Conservation (phyloP, 2,888 invertebrate species). For the Hedya salicella region DNA sequence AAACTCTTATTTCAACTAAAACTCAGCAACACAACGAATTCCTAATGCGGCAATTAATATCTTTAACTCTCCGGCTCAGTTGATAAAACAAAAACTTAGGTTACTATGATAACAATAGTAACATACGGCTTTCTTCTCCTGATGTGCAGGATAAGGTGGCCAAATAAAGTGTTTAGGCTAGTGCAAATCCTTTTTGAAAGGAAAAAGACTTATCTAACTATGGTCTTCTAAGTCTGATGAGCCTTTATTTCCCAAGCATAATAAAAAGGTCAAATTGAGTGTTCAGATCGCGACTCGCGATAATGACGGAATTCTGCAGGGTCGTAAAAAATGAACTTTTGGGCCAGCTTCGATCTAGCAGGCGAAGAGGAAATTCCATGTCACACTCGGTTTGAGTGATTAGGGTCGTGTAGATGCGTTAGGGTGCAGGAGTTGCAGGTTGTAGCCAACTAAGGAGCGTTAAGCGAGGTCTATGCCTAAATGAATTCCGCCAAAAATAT, state of each 20-base stretch:
- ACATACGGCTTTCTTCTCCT: too few relatives aligned
- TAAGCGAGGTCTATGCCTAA: background rate
- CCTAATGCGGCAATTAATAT: background rate
- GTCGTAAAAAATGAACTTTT: conserved; percentile 27
- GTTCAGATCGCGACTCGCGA: conserved; percentile 23
- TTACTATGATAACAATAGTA: too few relatives aligned
- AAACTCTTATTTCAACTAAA: background rate
- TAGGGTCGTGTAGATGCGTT: conserved; percentile 13
- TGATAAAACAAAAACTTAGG: background rate
- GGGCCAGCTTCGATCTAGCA: conserved; percentile 16
- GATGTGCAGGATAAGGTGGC: too few relatives aligned
- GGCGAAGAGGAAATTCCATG: conserved; percentile 33
- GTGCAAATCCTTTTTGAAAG: too few relatives aligned
- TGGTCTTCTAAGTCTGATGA: too few relatives aligned
- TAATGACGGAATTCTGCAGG: conserved; percentile 21
- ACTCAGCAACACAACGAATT: background rate
- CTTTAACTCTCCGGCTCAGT: too few relatives aligned
- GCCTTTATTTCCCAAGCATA: too few relatives aligned
- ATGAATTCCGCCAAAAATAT: too few relatives aligned
- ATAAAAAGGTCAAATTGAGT: conserved; percentile 5
- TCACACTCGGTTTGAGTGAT: conserved; percentile 28
- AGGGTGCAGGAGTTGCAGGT: background rate
- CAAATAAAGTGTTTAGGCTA: too few relatives aligned
- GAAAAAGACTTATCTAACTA: too few relatives aligned
- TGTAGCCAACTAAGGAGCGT: conserved; percentile 1